A percentile compares a stretch with the other conserved stretches of the same genome.
Evolutionary conservation across 2,113 vertebrate species (phyloP).

Genomic region (Gobiocypris rarus): DNA sequence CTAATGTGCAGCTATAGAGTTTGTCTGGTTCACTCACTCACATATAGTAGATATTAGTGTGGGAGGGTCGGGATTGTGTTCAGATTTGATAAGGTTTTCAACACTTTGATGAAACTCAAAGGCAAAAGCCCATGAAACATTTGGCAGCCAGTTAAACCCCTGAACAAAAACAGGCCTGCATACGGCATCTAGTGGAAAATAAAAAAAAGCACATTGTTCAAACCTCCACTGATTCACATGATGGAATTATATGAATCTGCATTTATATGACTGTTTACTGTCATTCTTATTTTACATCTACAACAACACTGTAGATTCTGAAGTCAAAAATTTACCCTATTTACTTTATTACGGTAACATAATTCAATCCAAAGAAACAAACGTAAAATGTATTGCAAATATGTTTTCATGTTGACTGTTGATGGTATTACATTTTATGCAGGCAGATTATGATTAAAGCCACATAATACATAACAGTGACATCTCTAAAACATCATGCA

Average conservation of each 20-base stretch:
- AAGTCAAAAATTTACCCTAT: background rate
- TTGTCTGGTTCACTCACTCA: background rate
- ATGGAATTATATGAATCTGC: background rate
- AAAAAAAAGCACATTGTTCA: slow-evolving; percentile 30
- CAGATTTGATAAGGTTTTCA: slow-evolving; percentile 44
- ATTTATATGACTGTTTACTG: background rate
- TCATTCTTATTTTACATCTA: background rate
- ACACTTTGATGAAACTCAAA: slow-evolving; percentile 50
- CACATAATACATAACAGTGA: background rate
- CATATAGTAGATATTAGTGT: background rate
- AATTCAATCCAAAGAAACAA: background rate
- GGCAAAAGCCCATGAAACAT: slow-evolving; percentile 40
- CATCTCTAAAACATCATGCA: background rate
- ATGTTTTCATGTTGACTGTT: background rate
- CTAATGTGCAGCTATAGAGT: background rate
- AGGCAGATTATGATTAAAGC: background rate
- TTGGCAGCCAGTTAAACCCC: slow-evolving; percentile 48
- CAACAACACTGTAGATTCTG: background rate
- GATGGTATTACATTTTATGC: background rate
- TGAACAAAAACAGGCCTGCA: slow-evolving; percentile 44
- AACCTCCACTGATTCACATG: background rate
- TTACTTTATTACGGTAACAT: background rate
- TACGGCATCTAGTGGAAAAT: slow-evolving; percentile 15
- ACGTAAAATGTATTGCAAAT: background rate
- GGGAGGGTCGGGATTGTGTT: background rate